phyloP scores from a whole-genome alignment of 1,140 invertebrate genomes.

The Acyrthosiphon pisum region DNA sequence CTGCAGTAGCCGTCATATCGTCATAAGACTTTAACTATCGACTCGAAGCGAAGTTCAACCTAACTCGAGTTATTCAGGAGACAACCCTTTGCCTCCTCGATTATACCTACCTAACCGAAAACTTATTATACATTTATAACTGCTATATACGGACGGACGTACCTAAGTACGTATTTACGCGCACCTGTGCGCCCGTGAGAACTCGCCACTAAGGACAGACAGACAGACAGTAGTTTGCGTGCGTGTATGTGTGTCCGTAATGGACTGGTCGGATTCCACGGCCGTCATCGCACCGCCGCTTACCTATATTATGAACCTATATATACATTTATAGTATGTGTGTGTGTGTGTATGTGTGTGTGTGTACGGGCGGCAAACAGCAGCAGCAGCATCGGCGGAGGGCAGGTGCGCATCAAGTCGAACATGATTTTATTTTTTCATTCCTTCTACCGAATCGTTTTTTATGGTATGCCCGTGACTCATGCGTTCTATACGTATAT shows the following conservation, averaged over 20 bases:
- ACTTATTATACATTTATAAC: neutral
- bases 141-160: neutral
- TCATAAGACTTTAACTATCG: neutral
- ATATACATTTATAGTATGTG: neutral
- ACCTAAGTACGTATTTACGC: neutral
- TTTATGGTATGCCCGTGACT: constrained; percentile 45
- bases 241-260: neutral
- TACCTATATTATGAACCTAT: neutral
- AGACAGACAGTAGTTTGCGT: constrained; percentile 19
- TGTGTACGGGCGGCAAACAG: neutral
- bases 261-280: constrained; percentile 35
- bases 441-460: constrained; percentile 42
- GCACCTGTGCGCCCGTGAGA: constrained; percentile 45
- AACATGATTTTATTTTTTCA: constrained; percentile 33
- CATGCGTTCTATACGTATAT: constrained; percentile 24
- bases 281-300: neutral
- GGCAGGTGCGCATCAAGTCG: constrained; percentile 48
- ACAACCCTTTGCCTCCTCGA: neutral
- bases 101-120: neutral
- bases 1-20: neutral
- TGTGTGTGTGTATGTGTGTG: neutral
- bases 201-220: constrained; percentile 13
- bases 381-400: constrained; percentile 19
- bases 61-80: neutral
- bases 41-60: neutral